Evolutionary conservation across 2,888 invertebrate species (phyloP).

Genomic region (Mythimna lalbum): DNA sequence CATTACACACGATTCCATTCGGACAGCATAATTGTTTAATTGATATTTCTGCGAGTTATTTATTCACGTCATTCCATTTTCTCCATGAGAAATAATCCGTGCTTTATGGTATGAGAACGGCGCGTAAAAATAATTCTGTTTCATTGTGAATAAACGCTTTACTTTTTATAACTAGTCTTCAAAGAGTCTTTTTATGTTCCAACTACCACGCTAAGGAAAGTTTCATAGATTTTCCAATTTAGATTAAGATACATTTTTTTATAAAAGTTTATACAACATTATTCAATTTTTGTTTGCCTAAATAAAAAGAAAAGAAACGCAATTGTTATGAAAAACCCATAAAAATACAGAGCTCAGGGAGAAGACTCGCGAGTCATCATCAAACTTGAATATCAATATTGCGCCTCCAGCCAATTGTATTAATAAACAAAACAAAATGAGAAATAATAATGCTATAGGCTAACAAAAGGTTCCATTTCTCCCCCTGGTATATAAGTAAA

Average conservation of each 20-base stretch:
- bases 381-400: slow-evolving; percentile 91
- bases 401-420: slow-evolving; percentile 91
- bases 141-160: slow-evolving; percentile 42
- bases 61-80: slow-evolving; percentile 89
- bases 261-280: slow-evolving; percentile 34
- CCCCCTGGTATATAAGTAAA: slow-evolving; percentile 86
- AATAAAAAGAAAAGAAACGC: slow-evolving; percentile 79
- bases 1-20: slow-evolving; percentile 91
- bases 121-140: slow-evolving; percentile 57
- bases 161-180: slow-evolving; percentile 26
- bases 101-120: slow-evolving; percentile 78
- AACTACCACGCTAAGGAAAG: slow-evolving; percentile 13
- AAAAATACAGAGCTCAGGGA: slow-evolving; percentile 86
- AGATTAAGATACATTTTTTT: neutral
- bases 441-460: slow-evolving; percentile 91
- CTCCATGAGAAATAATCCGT: slow-evolving; percentile 85
- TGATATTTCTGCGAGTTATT: slow-evolving; percentile 91
- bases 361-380: slow-evolving; percentile 88
- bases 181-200: slow-evolving; percentile 15
- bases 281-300: slow-evolving; percentile 72
- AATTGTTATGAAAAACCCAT: slow-evolving; percentile 85
- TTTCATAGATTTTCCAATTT: slow-evolving; percentile 3
- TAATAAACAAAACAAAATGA: slow-evolving; percentile 91
- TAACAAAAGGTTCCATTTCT: slow-evolving; percentile 91
- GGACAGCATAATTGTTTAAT: slow-evolving; percentile 92